These are phyloP conservation scores for pig (Sus scrofa) DNA, from an alignment of 2,113 vertebrate species.

Conservation along the genomic window T2T-Sscrofa CM000820.6:48232001-48232500, in stretches of 20 bases:
- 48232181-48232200: too few species aligned
- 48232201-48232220: too few species aligned
- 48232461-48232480: neutral
- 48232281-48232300: neutral
- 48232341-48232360: neutral
- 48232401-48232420: neutral
- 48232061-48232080: too few species aligned
- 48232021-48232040: too few species aligned
- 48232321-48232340: neutral
- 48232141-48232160: too few species aligned
- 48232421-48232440: neutral
- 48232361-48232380: neutral
- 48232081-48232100: too few species aligned
- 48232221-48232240: neutral
- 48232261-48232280: neutral
- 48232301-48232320: neutral
- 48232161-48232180: too few species aligned
- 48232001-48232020: too few species aligned
- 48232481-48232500: neutral
- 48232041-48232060: too few species aligned
- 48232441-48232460: neutral
- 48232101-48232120: too few species aligned
- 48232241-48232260: neutral
- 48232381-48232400: neutral
- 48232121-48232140: too few species aligned